Conservation (phyloP, 2,888 invertebrate genomes). For the Acanthosoma haemorrhoidale region DNA sequence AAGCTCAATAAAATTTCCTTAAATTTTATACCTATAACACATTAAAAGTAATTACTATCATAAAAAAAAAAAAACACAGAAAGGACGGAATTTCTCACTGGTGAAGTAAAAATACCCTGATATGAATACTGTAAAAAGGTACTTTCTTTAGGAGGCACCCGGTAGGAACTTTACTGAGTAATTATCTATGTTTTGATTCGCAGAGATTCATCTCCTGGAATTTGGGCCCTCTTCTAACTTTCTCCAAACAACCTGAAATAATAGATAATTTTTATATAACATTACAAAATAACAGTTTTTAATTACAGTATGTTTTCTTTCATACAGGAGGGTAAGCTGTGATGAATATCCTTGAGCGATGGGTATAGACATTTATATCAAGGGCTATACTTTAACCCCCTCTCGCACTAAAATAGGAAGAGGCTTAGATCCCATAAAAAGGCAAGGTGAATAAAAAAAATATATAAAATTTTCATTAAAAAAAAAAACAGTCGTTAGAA, state of each 20-base stretch:
- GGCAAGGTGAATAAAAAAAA: too few species aligned
- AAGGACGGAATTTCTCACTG: constrained; percentile 3
- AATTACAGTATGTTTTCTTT: too few species aligned
- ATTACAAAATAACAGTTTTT: too few species aligned
- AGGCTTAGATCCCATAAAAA: too few species aligned
- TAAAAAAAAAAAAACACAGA: background rate
- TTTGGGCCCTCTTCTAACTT: constrained; percentile 68
- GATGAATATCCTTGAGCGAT: too few species aligned
- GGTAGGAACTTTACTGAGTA: constrained; percentile 34
- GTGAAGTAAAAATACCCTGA: constrained; percentile 1
- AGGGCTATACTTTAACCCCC: too few species aligned
- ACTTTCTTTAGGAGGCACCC: constrained; percentile 28
- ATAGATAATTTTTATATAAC: constrained; percentile 6
- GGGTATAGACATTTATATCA: too few species aligned
- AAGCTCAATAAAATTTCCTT: background rate
- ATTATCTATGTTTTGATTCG: constrained; percentile 14
- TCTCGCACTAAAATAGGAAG: too few species aligned
- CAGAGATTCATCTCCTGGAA: constrained; percentile 36
- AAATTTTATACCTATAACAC: background rate
- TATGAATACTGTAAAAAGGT: constrained; percentile 18
- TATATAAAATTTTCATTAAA: too few species aligned
- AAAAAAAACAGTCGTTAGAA: too few species aligned
- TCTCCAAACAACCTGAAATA: constrained; percentile 74
- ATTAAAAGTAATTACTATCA: background rate
- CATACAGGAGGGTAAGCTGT: too few species aligned